Conservation (phyloP, 2,888 invertebrate genomes). For the Mallateleia sp. region DNA sequence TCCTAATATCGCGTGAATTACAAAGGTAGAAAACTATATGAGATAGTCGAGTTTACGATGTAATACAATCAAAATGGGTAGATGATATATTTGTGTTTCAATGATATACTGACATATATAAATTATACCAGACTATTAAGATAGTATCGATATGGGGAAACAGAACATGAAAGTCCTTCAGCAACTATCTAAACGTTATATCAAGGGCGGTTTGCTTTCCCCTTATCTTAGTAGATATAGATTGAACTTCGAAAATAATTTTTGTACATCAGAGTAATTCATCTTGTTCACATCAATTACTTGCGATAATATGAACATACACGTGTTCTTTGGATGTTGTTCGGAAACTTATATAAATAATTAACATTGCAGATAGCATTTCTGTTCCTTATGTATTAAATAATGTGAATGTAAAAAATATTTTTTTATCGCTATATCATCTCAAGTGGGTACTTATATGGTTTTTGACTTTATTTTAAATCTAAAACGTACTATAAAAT, state of each 20-base stretch:
- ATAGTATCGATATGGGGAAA: conserved; percentile 46
- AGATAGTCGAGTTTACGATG: conserved; percentile 23
- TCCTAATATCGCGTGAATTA: too few species aligned
- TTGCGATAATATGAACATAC: not conserved
- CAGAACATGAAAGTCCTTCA: conserved; percentile 48
- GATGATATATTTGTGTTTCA: conserved; percentile 44
- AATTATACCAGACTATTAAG: conserved; percentile 45
- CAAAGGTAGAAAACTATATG: not conserved
- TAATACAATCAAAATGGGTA: conserved; percentile 22
- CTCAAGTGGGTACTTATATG: too few species aligned
- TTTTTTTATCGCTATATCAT: too few species aligned
- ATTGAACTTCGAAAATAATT: conserved; percentile 42
- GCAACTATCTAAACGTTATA: conserved; percentile 36
- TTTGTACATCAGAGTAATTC: conserved; percentile 29
- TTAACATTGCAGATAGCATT: too few species aligned
- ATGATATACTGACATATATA: conserved; percentile 46
- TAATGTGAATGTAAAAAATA: too few species aligned
- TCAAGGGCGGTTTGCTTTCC: conserved; percentile 32
- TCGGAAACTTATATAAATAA: too few species aligned
- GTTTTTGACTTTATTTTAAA: too few species aligned
- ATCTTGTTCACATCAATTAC: conserved; percentile 17
- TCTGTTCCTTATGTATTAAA: too few species aligned
- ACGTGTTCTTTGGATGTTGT: not conserved
- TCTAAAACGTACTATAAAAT: too few species aligned
- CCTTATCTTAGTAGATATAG: conserved; percentile 41